A percentile compares a stretch with the other conserved stretches of the same genome.
phyloP scores from a whole-genome alignment of 2,888 invertebrate species.

The Catocala nupta region DNA sequence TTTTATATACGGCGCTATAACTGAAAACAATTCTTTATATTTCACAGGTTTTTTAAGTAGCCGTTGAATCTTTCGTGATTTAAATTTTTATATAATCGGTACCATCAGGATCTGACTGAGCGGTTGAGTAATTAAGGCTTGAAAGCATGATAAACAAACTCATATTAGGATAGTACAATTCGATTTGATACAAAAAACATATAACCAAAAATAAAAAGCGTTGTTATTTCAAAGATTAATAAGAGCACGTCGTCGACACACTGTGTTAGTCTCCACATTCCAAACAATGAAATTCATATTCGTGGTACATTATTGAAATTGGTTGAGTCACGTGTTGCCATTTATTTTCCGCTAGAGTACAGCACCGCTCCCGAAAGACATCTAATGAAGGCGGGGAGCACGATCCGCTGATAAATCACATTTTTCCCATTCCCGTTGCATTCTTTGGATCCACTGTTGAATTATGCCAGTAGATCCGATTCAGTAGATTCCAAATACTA shows the following conservation, averaged over 20 bases:
- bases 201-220: neutral
- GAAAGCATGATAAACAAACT: too few relatives aligned
- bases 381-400: constrained; percentile 20
- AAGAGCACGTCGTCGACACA: neutral
- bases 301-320: constrained; percentile 15
- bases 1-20: too few relatives aligned
- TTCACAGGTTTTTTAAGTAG: too few relatives aligned
- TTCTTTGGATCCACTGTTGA: constrained; percentile 10
- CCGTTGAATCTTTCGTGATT: too few relatives aligned
- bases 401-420: constrained; percentile 21
- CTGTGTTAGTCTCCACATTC: neutral
- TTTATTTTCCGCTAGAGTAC: constrained; percentile 24
- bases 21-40: too few relatives aligned
- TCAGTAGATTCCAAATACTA: constrained; percentile 1
- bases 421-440: constrained; percentile 16
- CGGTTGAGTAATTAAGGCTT: too few relatives aligned
- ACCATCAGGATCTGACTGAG: too few relatives aligned
- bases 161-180: too few relatives aligned
- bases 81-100: too few relatives aligned
- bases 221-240: neutral
- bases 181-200: too few relatives aligned
- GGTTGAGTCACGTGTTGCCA: constrained; percentile 22
- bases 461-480: constrained; percentile 2
- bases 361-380: constrained; percentile 19
- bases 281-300: constrained; percentile 10